Evolutionary conservation across 2,113 vertebrate genomes (phyloP).

Genomic region (Phalacrocorax pelagicus): DNA sequence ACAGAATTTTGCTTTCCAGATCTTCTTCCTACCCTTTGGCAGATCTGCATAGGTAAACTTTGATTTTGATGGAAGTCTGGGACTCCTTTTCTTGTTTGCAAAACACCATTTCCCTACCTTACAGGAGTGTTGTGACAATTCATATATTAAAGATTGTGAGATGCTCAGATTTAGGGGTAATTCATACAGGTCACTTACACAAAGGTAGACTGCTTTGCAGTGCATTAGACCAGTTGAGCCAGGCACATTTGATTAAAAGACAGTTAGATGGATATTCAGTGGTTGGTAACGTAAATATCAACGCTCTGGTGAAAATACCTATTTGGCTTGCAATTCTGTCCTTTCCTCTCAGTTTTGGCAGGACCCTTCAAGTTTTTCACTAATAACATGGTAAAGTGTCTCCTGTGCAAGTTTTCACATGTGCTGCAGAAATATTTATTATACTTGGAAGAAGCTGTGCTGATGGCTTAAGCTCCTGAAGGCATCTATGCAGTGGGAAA

Average conservation of each 20-base stretch:
- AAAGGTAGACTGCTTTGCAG: not conserved
- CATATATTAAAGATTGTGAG: not conserved
- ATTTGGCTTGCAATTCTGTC: not conserved
- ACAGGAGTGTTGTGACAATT: not conserved
- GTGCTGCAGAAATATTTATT: not conserved
- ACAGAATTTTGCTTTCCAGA: not conserved
- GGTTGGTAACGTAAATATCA: not conserved
- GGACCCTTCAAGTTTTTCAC: not conserved
- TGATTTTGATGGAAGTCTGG: not conserved
- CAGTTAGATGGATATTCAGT: not conserved
- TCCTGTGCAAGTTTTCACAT: conserved; percentile 5
- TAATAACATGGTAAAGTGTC: not conserved
- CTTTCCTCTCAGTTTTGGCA: not conserved
- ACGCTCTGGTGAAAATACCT: not conserved
- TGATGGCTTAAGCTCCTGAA: not conserved
- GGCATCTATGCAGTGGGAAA: not conserved
- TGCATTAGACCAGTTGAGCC: not conserved
- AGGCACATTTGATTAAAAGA: not conserved
- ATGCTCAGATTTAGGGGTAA: not conserved
- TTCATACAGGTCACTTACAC: not conserved
- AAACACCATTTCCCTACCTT: not conserved
- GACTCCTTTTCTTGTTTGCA: not conserved
- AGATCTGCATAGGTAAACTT: not conserved
- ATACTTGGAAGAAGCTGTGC: not conserved
- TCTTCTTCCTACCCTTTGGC: not conserved